Percentiles rank a stretch among this genome's conserved stretches.
phyloP scores from a whole-genome alignment of 2,797 vertebrate species.

The Ambastaia sidthimunki region DNA sequence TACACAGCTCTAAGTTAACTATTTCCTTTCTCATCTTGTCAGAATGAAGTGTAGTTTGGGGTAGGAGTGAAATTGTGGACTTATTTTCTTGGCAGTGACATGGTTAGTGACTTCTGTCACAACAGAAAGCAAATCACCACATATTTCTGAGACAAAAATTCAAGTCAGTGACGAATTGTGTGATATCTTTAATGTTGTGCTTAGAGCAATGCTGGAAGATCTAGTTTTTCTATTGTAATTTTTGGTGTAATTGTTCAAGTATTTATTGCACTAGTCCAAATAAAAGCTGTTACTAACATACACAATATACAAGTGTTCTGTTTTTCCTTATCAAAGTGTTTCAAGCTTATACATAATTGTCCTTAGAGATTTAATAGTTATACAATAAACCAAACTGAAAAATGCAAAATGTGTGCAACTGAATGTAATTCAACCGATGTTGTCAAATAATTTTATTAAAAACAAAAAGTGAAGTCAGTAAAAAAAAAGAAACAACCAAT shows the following conservation, averaged over 20 bases:
- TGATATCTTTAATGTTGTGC: slow-evolving; percentile 56
- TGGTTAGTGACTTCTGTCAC: slow-evolving; percentile 49
- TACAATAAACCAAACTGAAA: neutral
- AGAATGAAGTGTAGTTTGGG: slow-evolving; percentile 45
- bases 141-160: slow-evolving; percentile 70
- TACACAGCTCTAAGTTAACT: slow-evolving; percentile 3
- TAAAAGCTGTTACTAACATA: slow-evolving; percentile 67
- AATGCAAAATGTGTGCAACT: neutral
- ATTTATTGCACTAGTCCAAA: slow-evolving; percentile 73
- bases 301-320: neutral
- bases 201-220: slow-evolving; percentile 55
- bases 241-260: slow-evolving; percentile 65
- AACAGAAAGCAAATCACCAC: slow-evolving; percentile 51
- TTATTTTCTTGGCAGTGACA: slow-evolving; percentile 53
- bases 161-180: slow-evolving; percentile 75
- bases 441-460: neutral
- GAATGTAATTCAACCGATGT: neutral
- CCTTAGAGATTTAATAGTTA: neutral
- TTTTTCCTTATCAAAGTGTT: neutral
- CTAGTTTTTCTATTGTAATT: slow-evolving; percentile 55
- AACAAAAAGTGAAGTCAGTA: neutral
- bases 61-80: slow-evolving; percentile 30
- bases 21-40: neutral
- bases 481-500: neutral
- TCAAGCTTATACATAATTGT: neutral